Evolutionary conservation across 2,797 vertebrate species (phyloP), one percentile per base, ranked within the genome.

Genomic region (Harpagifer antarcticus): DNA sequence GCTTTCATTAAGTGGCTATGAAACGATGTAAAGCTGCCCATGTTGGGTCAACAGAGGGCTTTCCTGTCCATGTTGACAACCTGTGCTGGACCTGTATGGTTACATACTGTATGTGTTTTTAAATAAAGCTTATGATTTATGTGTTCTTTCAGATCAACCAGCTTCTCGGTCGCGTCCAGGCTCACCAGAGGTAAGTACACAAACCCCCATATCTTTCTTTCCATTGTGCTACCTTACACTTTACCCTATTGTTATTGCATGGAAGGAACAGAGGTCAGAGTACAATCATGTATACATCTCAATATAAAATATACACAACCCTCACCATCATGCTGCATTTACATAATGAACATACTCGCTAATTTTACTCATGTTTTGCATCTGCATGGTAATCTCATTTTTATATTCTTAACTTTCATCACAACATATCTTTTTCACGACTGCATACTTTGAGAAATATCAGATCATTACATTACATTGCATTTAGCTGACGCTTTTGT

Each of bases 131-230:
- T 82, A 23, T 16, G 9, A 6, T 27, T 27, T 3, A 3, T 27
- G 23, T 27, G 23, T 27, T 27, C 23, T 27, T 27, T 3, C 89
- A 95, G 95, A 94, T 96, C 50, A 94, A 93, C 77, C 92, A 90
- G 77, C 93, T 96, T 72, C 92, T 95, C 50, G 71, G 68, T 58
- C 87, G 95, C 65, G 93, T 96, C 75, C 85, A 92, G 68, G 93
- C 94, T 75, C 93, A 93, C 88, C 94, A 95, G 74, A 94, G 48
- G 95, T 94, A 87, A 92, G 81, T 66, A 15, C 15, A 56, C 16
- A 56, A n/a, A 42, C 12, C 19, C 45, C 10, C 27, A 2, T 33
- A 65, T 37, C 33, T 37, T 37, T 37, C 33, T 37, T 37, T 37
- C 33, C 33, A 37, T 37, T 37, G 8, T 37, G 33, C 33, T 37